Base-by-base conservation (phyloP, 2,888 invertebrate genomes). In the Parapristionchus giblindavisi region DNA sequence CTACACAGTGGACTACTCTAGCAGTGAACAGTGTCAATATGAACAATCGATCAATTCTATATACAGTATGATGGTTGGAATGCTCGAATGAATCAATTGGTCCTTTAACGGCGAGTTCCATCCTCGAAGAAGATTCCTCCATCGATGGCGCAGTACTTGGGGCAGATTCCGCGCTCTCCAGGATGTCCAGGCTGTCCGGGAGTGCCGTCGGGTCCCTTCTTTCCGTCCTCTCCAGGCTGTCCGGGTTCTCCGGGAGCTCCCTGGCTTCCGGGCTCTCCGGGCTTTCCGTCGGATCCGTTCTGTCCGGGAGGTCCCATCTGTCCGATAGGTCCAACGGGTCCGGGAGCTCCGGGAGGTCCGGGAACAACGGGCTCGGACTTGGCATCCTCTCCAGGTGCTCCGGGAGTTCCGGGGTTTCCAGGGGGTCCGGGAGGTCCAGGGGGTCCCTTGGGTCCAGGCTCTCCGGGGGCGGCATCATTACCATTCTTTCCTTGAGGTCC, bases 391-490 rank as follows among this genome's bases (percentile, higher is more conserved):
- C 83, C 83, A 61, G 81, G 78, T 29, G 77, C 70, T 68, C 78
- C 78, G 51, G 78, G 76, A 48, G 60, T 51, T 63, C 74, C 74
- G 65, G 60, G 60, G 74, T 77, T 70, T 80, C 82, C 81, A 75
- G 80, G 77, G 66, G 79, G 78, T 78, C 83, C 82, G 71, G 81
- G 81, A 76, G 83, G 83, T 81, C 83, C 83, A 68, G 83, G 83
- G n/a, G 83, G 82, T 82, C 83, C 83, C 78, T 83, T 83, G 73
- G 83, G 83, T 83, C 83, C 83, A 65, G 80, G 74, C 74, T 81
- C 79, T 74, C 83, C 83, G 75, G 83, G 82, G 3, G 81, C 75
- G 60, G 83, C 81, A 75, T 83, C 81, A 75, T 81, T 81, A 73
- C 83, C 83, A 78, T 82, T 82, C 72, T 81, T 80, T 78, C 83